phyloP scores from a whole-genome alignment of 2,797 vertebrate species.

The Arrhamphus sclerolepis region DNA sequence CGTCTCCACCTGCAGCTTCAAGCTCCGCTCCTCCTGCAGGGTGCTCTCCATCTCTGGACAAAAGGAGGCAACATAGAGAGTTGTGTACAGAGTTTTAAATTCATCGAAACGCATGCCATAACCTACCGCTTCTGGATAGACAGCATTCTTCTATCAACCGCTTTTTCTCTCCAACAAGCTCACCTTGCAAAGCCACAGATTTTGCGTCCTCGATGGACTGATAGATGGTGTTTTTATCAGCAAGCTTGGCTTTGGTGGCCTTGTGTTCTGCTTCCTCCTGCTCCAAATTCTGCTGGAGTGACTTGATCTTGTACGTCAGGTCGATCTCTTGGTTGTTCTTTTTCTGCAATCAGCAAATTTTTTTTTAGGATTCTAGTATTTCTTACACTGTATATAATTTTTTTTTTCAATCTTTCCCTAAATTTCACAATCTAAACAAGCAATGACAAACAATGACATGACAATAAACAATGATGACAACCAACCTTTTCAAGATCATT shows the following conservation, averaged over 20 bases:
- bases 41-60: slow-evolving; percentile 90
- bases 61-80: not conserved
- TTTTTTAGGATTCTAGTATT: not conserved
- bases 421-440: not conserved
- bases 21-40: slow-evolving; percentile 87
- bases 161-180: not conserved
- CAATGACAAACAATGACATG: no score
- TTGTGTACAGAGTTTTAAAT: no score
- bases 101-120: no score
- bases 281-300: slow-evolving; percentile 91
- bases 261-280: slow-evolving; percentile 95
- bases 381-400: no score
- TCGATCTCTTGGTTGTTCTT: slow-evolving; percentile 97
- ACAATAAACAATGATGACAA: not conserved
- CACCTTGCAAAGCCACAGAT: slow-evolving; percentile 93
- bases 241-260: slow-evolving; percentile 88
- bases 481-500: slow-evolving; percentile 90
- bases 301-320: slow-evolving; percentile 93
- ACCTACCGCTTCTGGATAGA: not conserved
- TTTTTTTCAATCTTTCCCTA: not conserved
- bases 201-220: slow-evolving; percentile 95
- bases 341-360: slow-evolving; percentile 76
- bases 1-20: slow-evolving; percentile 91
- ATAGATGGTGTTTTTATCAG: slow-evolving; percentile 89
- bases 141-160: not conserved